Conservation (phyloP, 1,140 invertebrate species). For the Hirudo medicinalis region DNA sequence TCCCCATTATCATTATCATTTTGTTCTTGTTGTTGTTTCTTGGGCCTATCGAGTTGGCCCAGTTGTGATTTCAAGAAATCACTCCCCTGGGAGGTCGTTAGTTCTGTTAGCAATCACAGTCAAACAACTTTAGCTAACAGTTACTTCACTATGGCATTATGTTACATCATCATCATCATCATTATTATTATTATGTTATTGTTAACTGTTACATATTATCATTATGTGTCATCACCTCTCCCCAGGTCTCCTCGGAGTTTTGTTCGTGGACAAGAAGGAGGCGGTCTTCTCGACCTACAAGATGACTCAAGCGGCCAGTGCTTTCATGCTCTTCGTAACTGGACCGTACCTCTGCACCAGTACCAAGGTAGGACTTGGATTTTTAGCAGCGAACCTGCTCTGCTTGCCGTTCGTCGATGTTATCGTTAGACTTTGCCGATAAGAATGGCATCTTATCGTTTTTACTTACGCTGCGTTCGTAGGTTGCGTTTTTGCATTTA, state of each 20-base stretch:
- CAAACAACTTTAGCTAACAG: too few relatives aligned
- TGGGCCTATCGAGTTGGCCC: too few relatives aligned
- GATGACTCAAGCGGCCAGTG: slow-evolving; percentile 21
- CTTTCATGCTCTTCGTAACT: slow-evolving; percentile 16
- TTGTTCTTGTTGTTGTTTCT: too few relatives aligned
- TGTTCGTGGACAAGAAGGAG: slow-evolving; percentile 31
- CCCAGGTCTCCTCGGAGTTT: slow-evolving; percentile 29
- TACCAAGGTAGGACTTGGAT: slow-evolving; percentile 10
- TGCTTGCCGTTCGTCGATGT: too few relatives aligned
- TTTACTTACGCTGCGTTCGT: too few relatives aligned
- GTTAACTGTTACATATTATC: neutral
- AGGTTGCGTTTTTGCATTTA: too few relatives aligned
- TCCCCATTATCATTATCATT: neutral
- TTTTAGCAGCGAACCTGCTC: neutral
- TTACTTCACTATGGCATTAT: neutral
- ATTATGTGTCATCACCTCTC: slow-evolving; percentile 14
- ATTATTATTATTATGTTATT: slow-evolving; percentile 16
- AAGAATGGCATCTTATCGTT: too few relatives aligned
- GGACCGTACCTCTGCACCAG: slow-evolving; percentile 21
- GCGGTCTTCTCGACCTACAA: slow-evolving; percentile 28
- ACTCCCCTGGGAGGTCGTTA: too few relatives aligned
- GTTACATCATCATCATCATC: neutral
- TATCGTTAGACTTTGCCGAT: too few relatives aligned
- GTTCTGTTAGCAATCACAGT: too few relatives aligned
- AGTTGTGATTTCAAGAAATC: too few relatives aligned